These are phyloP conservation scores for Drosophila trichaetosa DNA, from an alignment of 2,888 invertebrate species.

Conservation along the genomic window DNA sequence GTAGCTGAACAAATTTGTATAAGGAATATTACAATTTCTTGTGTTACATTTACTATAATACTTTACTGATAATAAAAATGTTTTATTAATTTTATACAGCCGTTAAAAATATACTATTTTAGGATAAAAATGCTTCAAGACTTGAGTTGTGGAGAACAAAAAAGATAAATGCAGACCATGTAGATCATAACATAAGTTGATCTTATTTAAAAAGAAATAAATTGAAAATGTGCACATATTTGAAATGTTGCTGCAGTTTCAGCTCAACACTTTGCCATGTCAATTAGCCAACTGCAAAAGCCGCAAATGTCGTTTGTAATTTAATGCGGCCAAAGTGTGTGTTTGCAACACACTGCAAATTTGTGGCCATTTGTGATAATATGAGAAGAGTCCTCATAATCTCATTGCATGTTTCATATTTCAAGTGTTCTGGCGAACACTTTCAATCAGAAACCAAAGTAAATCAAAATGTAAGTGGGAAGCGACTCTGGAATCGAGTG, in stretches of 20 bases:
- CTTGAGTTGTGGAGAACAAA: background rate
- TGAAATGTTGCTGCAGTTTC: background rate
- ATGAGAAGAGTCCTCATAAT: constrained; percentile 45
- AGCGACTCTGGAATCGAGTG: background rate
- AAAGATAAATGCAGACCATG: background rate
- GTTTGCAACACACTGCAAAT: constrained; percentile 37
- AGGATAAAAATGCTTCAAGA: background rate
- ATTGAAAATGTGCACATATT: constrained; percentile 1
- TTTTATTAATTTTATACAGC: background rate
- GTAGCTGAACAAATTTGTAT: background rate
- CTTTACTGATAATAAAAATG: background rate
- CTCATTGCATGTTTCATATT: constrained; percentile 63
- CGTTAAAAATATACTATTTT: background rate
- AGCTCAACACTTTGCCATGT: constrained; percentile 17
- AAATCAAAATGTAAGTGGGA: constrained; percentile 27
- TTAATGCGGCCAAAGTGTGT: constrained; percentile 34
- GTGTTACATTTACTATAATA: rapidly evolving
- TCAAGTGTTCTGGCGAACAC: constrained; percentile 52
- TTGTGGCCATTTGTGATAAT: constrained; percentile 77
- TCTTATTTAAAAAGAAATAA: background rate
- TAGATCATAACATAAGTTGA: background rate
- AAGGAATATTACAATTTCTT: rapidly evolving
- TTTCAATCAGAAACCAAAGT: constrained; percentile 43
- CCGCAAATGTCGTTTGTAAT: constrained; percentile 63
- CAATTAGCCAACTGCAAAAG: constrained; percentile 42